phyloP scores from a whole-genome alignment of 2,797 vertebrate genomes.

The Platyrinchus mystaceus region DNA sequence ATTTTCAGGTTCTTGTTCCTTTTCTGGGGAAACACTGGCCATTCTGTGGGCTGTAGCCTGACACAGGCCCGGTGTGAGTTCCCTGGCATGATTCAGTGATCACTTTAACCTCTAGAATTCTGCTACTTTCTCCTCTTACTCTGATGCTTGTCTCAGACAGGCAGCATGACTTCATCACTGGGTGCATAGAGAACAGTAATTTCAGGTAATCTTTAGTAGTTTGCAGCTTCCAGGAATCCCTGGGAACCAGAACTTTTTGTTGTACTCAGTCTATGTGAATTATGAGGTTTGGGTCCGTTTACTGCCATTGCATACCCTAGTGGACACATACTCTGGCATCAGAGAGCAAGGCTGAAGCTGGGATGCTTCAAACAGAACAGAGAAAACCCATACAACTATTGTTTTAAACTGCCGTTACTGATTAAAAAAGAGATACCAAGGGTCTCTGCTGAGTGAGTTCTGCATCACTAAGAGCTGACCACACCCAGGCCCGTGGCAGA shows the following conservation, averaged over 20 bases:
- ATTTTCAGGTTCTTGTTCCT: not conserved
- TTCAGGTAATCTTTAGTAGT: constrained; percentile 66
- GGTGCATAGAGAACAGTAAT: constrained; percentile 32
- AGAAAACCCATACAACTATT: constrained; percentile 74
- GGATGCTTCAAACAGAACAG: constrained; percentile 73
- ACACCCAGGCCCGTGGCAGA: not conserved
- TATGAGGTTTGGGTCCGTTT: constrained; percentile 75
- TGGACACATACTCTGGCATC: constrained; percentile 77
- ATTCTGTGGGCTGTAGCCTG: not conserved
- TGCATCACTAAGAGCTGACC: not conserved
- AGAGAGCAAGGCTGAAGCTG: constrained; percentile 73
- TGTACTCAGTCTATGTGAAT: constrained; percentile 61
- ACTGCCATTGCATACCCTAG: constrained; percentile 80
- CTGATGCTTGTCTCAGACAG: not conserved
- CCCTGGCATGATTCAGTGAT: not conserved
- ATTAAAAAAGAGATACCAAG: constrained; percentile 76
- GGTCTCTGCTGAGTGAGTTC: not conserved
- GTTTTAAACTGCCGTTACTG: constrained; percentile 77
- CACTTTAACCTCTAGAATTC: not conserved
- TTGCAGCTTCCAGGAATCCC: constrained; percentile 22
- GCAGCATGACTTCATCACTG: constrained; percentile 21
- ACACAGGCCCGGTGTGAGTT: not conserved
- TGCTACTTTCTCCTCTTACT: not conserved
- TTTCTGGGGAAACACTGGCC: not conserved
- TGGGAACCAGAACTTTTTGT: constrained; percentile 53